Evolutionary conservation across 2,113 vertebrate species (phyloP).

Genomic region (Epinephelus cyanopodus): DNA sequence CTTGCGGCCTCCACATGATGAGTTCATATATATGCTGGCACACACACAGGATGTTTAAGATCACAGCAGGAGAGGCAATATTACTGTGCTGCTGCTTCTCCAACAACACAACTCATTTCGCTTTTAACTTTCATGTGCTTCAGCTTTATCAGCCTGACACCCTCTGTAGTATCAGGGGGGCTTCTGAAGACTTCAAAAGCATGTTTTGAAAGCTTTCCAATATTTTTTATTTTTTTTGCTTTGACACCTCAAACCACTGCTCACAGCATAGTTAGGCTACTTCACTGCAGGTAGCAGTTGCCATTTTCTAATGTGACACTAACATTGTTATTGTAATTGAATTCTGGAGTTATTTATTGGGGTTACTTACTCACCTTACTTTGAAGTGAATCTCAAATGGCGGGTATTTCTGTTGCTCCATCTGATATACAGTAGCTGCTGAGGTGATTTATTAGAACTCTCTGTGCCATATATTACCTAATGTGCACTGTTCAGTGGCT

Average conservation of each 20-base stretch:
- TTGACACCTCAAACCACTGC: background rate
- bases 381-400: background rate
- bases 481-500: background rate
- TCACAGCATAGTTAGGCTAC: background rate
- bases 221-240: background rate
- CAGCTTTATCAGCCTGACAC: slow-evolving; percentile 16
- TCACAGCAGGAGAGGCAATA: slow-evolving; percentile 16
- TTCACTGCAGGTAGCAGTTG: background rate
- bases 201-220: slow-evolving; percentile 32
- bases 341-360: background rate
- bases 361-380: background rate
- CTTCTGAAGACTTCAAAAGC: slow-evolving; percentile 29
- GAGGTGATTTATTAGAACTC: background rate
- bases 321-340: background rate
- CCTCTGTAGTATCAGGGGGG: background rate
- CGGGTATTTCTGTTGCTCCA: background rate
- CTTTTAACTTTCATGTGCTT: background rate
- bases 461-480: background rate
- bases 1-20: slow-evolving; percentile 15
- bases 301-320: slow-evolving; percentile 8
- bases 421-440: background rate
- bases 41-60: slow-evolving; percentile 9
- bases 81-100: background rate
- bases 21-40: slow-evolving; percentile 7
- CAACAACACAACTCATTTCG: background rate